These are phyloP conservation scores for Erythrocercus mccallii DNA, from an alignment of 2,113 vertebrate species.

Conservation along the genomic window DNA sequence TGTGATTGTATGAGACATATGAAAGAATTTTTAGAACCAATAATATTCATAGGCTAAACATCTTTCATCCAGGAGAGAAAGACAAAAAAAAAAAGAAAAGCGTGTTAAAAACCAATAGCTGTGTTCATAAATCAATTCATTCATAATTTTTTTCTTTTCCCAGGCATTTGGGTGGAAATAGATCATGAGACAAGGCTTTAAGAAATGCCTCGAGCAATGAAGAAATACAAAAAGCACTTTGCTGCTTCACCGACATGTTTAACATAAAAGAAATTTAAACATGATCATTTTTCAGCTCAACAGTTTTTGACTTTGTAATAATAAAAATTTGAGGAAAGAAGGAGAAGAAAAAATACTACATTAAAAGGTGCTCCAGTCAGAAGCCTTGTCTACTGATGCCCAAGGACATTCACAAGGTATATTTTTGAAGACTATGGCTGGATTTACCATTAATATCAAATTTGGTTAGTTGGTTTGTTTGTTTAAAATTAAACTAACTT, in stretches of 20 bases:
- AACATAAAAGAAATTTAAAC: constrained; percentile 50
- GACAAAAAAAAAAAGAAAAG: background rate
- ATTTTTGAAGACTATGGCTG: background rate
- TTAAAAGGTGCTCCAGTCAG: background rate
- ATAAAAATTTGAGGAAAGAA: background rate
- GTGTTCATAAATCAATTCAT: constrained; percentile 8
- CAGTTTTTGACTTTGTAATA: background rate
- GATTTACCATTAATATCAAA: background rate
- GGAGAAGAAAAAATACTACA: background rate
- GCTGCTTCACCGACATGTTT: constrained; percentile 18
- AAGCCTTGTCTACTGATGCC: background rate
- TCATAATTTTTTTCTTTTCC: background rate
- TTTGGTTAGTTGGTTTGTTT: background rate
- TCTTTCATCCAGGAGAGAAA: background rate
- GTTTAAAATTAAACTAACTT: background rate
- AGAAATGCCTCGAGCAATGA: background rate
- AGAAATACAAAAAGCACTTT: constrained; percentile 46
- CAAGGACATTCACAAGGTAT: background rate
- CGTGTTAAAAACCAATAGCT: background rate
- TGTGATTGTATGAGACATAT: background rate
- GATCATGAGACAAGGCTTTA: constrained; percentile 21
- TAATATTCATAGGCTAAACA: background rate
- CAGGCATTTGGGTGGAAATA: background rate
- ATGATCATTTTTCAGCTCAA: constrained; percentile 32
- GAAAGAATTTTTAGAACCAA: background rate